Percentiles rank a stretch among this genome's conserved stretches.
These are phyloP conservation scores for Ypsolopha sequella DNA, from an alignment of 2,888 invertebrate species.

Conservation along the genomic window DNA sequence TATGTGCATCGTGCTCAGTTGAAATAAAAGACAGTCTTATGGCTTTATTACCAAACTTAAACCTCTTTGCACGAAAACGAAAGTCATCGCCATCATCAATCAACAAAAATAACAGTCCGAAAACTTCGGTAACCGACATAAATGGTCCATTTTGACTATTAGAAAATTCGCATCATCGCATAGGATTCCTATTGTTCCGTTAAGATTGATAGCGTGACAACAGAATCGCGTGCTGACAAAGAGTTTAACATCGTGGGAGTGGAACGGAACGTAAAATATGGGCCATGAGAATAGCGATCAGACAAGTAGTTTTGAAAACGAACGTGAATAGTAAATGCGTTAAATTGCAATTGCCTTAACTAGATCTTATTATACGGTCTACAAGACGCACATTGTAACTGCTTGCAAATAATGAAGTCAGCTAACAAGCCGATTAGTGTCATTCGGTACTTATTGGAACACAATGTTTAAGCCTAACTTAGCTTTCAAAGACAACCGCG, in stretches of 20 bases:
- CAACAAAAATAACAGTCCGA: conserved; percentile 5
- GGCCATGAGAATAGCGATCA: conserved; percentile 45
- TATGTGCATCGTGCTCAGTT: too few relatives aligned
- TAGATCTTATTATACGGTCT: too few relatives aligned
- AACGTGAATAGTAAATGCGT: conserved; percentile 1
- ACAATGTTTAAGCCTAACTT: too few relatives aligned
- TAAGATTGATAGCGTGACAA: conserved; percentile 35
- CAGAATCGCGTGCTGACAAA: conserved; percentile 30
- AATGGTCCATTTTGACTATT: neutral
- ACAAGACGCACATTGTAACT: too few relatives aligned
- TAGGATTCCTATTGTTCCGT: conserved; percentile 8
- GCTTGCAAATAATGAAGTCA: too few relatives aligned
- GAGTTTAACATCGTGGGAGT: conserved; percentile 35
- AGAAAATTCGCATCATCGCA: neutral
- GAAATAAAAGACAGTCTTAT: too few relatives aligned
- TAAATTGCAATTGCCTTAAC: neutral
- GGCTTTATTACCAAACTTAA: neutral
- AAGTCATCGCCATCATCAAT: conserved; percentile 22
- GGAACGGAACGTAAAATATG: conserved; percentile 31
- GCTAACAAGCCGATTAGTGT: too few relatives aligned
- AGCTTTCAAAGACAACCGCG: too few relatives aligned
- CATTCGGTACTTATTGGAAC: too few relatives aligned
- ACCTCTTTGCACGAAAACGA: conserved; percentile 22
- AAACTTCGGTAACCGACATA: neutral
- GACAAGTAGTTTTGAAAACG: conserved; percentile 14